phyloP scores from a whole-genome alignment of 2,797 vertebrate species.

The Rhyacichthys aspro region DNA sequence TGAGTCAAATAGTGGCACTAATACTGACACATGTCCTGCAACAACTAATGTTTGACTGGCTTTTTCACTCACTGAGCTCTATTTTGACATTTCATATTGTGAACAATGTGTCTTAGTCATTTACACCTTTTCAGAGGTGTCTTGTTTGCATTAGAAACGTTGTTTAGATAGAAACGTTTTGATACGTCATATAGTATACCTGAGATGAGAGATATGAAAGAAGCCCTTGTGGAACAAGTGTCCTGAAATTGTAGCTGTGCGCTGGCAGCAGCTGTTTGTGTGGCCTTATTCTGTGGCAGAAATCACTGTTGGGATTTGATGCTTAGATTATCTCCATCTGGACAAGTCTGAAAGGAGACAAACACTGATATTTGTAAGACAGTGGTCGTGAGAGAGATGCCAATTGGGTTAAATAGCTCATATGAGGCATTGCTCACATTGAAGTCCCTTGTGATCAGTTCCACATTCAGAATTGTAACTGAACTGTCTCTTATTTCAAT shows the following conservation, averaged over 20 bases:
- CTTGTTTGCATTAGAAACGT: background rate
- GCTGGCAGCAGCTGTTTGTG: conserved; percentile 51
- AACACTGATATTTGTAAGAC: conserved; percentile 12
- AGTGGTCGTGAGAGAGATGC: background rate
- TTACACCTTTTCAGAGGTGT: too few relatives aligned
- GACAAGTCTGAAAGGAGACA: conserved; percentile 6
- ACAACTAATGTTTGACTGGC: conserved; percentile 19
- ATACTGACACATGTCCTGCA: conserved; percentile 28
- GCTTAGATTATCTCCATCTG: conserved; percentile 33
- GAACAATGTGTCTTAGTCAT: background rate
- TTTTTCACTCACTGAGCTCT: conserved; percentile 6
- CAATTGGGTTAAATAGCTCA: conserved; percentile 15
- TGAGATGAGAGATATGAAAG: background rate
- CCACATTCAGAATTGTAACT: background rate
- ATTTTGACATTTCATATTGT: background rate
- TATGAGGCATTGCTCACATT: background rate
- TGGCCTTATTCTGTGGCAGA: conserved; percentile 23
- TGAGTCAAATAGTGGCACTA: conserved; percentile 40
- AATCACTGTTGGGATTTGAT: conserved; percentile 35
- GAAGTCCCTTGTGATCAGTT: background rate
- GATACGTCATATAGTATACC: background rate
- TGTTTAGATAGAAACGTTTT: background rate
- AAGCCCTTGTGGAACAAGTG: background rate
- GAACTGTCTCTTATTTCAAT: background rate
- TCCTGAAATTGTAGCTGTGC: conserved; percentile 17